Conservation (phyloP, 2,797 vertebrate genomes). For the Enteromius anoplus region DNA sequence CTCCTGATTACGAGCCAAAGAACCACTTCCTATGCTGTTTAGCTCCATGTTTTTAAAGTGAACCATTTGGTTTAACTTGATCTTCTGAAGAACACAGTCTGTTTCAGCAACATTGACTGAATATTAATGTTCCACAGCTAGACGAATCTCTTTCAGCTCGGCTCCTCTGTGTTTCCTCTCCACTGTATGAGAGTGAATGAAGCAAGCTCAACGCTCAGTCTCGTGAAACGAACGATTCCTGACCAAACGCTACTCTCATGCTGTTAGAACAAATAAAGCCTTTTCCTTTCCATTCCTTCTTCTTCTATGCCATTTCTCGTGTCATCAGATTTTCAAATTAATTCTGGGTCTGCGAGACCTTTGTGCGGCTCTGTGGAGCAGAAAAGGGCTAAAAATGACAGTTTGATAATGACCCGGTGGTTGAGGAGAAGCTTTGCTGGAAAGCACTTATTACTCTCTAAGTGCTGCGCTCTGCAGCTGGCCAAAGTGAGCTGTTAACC, state of each 20-base stretch:
- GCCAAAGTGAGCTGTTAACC: slow-evolving; percentile 89
- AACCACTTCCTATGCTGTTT: too few species aligned
- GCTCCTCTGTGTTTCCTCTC: slow-evolving; percentile 89
- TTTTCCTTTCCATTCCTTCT: slow-evolving; percentile 57
- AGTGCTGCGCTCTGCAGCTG: slow-evolving; percentile 84
- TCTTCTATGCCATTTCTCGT: slow-evolving; percentile 64
- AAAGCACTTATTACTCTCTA: slow-evolving; percentile 97
- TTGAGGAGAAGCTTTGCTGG: slow-evolving; percentile 84
- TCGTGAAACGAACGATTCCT: slow-evolving; percentile 69
- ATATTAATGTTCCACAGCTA: slow-evolving; percentile 95
- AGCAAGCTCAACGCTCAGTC: slow-evolving; percentile 74
- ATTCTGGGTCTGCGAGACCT: slow-evolving; percentile 84
- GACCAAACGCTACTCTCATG: slow-evolving; percentile 81
- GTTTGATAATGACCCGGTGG: slow-evolving; percentile 88
- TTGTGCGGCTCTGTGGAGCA: slow-evolving; percentile 81
- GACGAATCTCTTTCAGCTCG: slow-evolving; percentile 95
- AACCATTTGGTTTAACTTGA: too few species aligned
- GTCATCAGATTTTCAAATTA: slow-evolving; percentile 73
- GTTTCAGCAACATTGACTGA: slow-evolving; percentile 99
- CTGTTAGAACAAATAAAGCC: slow-evolving; percentile 87
- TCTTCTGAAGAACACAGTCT: slow-evolving; percentile 64
- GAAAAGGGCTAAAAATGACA: slow-evolving; percentile 81
- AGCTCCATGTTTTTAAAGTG: too few species aligned
- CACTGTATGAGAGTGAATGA: slow-evolving; percentile 84
- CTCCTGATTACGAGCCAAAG: too few species aligned